Percentiles rank a stretch among this genome's conserved stretches.
Conservation (phyloP, 2,113 vertebrate species). For the Phyllostomus discolor region DNA sequence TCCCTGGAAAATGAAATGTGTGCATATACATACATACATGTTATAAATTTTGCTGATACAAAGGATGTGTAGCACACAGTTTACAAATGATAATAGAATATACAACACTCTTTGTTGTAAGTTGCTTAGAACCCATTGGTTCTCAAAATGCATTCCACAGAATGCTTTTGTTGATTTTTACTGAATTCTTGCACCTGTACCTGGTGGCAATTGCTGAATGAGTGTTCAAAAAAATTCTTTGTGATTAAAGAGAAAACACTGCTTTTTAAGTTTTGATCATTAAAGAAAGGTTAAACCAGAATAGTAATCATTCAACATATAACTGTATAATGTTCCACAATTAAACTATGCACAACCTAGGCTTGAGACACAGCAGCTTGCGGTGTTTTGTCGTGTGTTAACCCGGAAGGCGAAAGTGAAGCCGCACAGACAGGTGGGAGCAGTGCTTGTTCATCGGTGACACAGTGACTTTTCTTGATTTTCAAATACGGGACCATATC, state of each 20-base stretch:
- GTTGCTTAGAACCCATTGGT: background rate
- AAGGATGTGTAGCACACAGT: background rate
- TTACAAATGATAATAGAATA: slow-evolving; percentile 11
- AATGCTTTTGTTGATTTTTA: background rate
- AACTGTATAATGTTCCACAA: slow-evolving; percentile 91
- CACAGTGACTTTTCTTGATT: background rate
- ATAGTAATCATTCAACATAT: slow-evolving; percentile 91
- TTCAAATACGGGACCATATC: background rate
- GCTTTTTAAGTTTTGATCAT: slow-evolving; percentile 88
- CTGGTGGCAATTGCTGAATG: background rate
- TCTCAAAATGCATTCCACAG: background rate
- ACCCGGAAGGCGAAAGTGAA: background rate
- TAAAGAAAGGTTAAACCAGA: slow-evolving; percentile 90
- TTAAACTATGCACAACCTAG: slow-evolving; percentile 88
- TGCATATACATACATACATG: background rate
- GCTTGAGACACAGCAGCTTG: slow-evolving; percentile 78
- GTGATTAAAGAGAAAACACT: slow-evolving; percentile 89
- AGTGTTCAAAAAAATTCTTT: background rate
- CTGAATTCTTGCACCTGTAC: background rate
- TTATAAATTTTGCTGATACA: background rate
- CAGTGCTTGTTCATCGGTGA: background rate
- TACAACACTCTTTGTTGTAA: background rate
- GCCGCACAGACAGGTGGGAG: background rate
- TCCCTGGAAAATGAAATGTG: background rate
- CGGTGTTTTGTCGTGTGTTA: background rate